phyloP scores from a whole-genome alignment of 2,888 invertebrate genomes.

The Caenorhabditis imperialis region DNA sequence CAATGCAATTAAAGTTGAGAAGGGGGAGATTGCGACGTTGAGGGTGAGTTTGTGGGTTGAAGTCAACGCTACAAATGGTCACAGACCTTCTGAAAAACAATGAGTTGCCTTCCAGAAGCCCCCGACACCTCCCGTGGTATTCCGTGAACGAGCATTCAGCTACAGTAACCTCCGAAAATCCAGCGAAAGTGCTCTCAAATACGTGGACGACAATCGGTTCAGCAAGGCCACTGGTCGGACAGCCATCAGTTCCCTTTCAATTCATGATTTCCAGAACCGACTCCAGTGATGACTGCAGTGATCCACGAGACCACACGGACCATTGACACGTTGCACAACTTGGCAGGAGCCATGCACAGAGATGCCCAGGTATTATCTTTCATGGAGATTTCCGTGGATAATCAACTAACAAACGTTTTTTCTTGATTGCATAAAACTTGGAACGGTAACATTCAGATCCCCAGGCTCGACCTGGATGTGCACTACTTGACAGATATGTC shows the following conservation, averaged over 20 bases:
- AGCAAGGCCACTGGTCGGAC: slow-evolving; percentile 44
- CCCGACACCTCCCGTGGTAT: slow-evolving; percentile 47
- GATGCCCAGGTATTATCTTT: slow-evolving; percentile 8
- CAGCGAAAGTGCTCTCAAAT: slow-evolving; percentile 57
- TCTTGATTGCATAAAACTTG: not conserved
- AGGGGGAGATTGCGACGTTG: slow-evolving; percentile 50
- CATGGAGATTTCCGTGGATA: too few species aligned
- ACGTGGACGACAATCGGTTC: slow-evolving; percentile 56
- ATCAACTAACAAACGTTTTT: not conserved
- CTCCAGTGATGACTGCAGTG: not conserved
- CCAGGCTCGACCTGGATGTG: slow-evolving; percentile 55
- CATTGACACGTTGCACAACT: slow-evolving; percentile 44
- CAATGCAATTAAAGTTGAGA: slow-evolving; percentile 70
- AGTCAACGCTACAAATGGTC: not conserved
- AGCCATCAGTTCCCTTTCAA: not conserved
- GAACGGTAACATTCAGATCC: slow-evolving; percentile 39
- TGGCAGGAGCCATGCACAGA: slow-evolving; percentile 18
- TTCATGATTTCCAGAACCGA: slow-evolving; percentile 19
- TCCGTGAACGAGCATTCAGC: slow-evolving; percentile 59
- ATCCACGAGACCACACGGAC: slow-evolving; percentile 50
- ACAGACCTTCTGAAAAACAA: not conserved
- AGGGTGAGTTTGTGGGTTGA: slow-evolving; percentile 10
- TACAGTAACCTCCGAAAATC: slow-evolving; percentile 60
- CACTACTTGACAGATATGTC: slow-evolving; percentile 53
- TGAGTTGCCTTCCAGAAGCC: slow-evolving; percentile 45